A percentile compares a stretch with the other conserved stretches of the same genome.
Conservation (phyloP, 2,888 invertebrate species). For the Napeogenes inachia region DNA sequence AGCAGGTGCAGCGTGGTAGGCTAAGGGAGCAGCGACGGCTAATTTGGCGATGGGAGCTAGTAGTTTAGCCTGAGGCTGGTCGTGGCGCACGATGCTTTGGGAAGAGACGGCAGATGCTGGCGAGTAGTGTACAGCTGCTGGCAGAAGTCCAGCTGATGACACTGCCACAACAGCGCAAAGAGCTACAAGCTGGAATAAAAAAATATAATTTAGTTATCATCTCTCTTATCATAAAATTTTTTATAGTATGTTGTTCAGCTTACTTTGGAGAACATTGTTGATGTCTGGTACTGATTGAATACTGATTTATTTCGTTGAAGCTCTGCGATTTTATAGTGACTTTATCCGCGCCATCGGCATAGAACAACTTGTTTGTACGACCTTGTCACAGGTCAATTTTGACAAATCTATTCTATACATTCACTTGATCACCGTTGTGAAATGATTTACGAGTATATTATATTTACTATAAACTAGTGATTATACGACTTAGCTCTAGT, state of each 20-base stretch:
- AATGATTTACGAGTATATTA: slow-evolving; percentile 9
- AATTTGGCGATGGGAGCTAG: slow-evolving; percentile 18
- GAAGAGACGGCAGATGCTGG: slow-evolving; percentile 48
- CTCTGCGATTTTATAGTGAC: slow-evolving; percentile 19
- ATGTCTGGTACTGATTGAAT: slow-evolving; percentile 37
- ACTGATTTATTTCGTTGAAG: slow-evolving; percentile 35
- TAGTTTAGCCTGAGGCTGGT: slow-evolving; percentile 35
- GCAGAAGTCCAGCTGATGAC: slow-evolving; percentile 41
- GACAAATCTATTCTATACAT: slow-evolving; percentile 24
- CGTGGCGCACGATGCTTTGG: slow-evolving; percentile 52
- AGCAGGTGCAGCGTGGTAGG: slow-evolving; percentile 48
- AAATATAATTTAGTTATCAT: neutral
- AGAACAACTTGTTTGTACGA: slow-evolving; percentile 23
- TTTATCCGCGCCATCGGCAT: slow-evolving; percentile 25
- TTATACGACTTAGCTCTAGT: no score
- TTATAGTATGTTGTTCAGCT: neutral
- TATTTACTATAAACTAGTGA: neutral
- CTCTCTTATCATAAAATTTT: neutral
- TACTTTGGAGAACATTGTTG: slow-evolving; percentile 48
- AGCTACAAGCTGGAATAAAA: slow-evolving; percentile 33
- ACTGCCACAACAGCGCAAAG: slow-evolving; percentile 44
- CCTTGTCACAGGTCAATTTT: slow-evolving; percentile 29
- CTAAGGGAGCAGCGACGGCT: slow-evolving; percentile 47
- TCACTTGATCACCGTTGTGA: slow-evolving; percentile 14
- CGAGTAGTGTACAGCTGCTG: slow-evolving; percentile 55